Base-by-base conservation (phyloP, 2,888 invertebrate species). In the Rhopalosiphum nymphaeae region DNA sequence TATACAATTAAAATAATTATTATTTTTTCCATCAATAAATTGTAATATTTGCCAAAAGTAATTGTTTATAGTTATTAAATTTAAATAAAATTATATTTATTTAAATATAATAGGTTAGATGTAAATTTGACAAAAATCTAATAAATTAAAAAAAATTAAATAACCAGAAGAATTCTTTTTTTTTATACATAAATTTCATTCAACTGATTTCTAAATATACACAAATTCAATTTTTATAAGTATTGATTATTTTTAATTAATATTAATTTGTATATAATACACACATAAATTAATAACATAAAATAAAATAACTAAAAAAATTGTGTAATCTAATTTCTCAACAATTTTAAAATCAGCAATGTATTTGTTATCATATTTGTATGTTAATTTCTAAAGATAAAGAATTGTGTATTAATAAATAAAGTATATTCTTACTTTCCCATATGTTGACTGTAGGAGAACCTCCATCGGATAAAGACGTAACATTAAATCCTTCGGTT, bases 401-500 rank as follows among this genome's bases (percentile, higher is more conserved):
- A 67, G 67, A 67, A 67, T 67, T 67, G 13, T 25, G 9, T 44
- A 26, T 26, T 44, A 25, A 21, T 91, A 53, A 36, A 49, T 61
- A 84, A 29, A 87, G 49, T 26, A 46, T 42, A 16, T 67, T 36
- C 86, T 67, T 94, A 94, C 94, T 94, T 78, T 94, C 94, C 93
- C 93, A 94, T 56, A 94, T 94, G 84, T 94, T 94, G 13, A 94
- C 26, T 2, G 91, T 57, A 67, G 94, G 94, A 91, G 90, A 94
- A 26, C 61, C 46, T 90, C 94, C 94, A 25, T 94, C 94, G 5
- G 90, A 93, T 25, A 94, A 57, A 26, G 93, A 93, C 7, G 94
- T 91, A n/a, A 94, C 93, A 78, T 94, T 94, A 88, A 94, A 94
- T 21, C 94, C 94, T 91, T 93, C 94, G 3, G 94, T 94, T 3